A percentile compares a stretch with the other conserved stretches of the same genome.
Evolutionary conservation across 64 coral and sea anemone genomes (phyloP).

Genomic region (Pocillopora verrucosa): DNA sequence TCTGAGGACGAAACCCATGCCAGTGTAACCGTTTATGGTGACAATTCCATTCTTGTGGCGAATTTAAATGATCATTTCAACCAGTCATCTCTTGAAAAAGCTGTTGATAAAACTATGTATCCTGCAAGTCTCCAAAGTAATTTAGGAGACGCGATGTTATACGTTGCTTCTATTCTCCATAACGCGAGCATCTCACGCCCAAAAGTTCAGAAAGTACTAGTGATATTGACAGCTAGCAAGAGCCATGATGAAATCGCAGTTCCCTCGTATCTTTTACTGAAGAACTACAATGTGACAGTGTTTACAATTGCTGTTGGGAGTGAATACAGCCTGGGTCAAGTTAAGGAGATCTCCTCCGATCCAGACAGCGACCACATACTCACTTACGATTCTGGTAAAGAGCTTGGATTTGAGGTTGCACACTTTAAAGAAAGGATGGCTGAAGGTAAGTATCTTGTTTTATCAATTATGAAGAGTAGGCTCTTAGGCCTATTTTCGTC

Average conservation of each 20-base stretch:
- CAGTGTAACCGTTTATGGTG: background rate
- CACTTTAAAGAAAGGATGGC: background rate
- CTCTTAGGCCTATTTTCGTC: too few relatives aligned
- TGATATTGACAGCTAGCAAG: constrained; percentile 9
- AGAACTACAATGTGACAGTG: constrained; percentile 6
- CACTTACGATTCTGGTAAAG: background rate
- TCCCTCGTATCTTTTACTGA: background rate
- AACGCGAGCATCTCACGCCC: background rate
- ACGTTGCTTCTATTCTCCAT: background rate
- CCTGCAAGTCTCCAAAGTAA: constrained; percentile 18
- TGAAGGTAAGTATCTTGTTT: background rate
- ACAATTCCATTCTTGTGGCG: background rate
- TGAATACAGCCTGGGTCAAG: background rate
- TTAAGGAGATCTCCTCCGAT: constrained; percentile 6
- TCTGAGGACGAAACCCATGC: background rate
- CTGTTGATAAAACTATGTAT: background rate
- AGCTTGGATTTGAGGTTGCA: background rate
- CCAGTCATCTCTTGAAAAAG: background rate
- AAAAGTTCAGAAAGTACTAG: background rate
- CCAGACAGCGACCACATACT: background rate
- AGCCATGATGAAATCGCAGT: background rate
- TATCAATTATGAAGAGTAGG: background rate
- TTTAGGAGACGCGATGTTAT: background rate
- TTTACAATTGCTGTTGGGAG: background rate
- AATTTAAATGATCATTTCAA: background rate